Percentiles rank a stretch among this genome's conserved stretches.
phyloP scores from a whole-genome alignment of 2,113 vertebrate species.

The Myanophis thanlyinensis region DNA sequence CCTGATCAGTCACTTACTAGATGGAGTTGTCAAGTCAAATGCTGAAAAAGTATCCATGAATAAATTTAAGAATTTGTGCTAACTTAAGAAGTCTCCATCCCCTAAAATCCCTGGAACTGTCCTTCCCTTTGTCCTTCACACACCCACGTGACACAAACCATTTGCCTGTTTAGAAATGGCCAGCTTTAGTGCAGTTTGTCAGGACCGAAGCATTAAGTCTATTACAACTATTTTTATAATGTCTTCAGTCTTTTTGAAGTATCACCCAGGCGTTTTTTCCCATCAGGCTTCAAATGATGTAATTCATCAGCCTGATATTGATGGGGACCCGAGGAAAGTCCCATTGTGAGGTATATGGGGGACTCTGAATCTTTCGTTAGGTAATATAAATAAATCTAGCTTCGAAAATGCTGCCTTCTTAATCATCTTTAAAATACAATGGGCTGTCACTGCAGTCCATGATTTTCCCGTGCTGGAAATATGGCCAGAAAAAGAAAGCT shows the following conservation, averaged over 20 bases:
- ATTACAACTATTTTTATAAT: conserved; percentile 6
- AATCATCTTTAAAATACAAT: conserved; percentile 4
- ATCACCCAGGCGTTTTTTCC: background rate
- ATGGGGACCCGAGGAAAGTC: background rate
- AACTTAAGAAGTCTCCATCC: background rate
- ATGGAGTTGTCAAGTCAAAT: background rate
- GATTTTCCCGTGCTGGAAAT: background rate
- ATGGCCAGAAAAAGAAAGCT: conserved; percentile 12
- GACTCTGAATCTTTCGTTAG: conserved; percentile 18
- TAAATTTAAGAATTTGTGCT: background rate
- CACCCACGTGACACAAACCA: background rate
- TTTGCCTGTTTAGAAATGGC: background rate
- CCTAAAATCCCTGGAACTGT: background rate
- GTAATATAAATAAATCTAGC: conserved; percentile 15
- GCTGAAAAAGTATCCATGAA: background rate
- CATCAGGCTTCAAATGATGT: background rate
- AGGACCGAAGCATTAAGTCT: conserved; percentile 20
- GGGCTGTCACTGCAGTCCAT: background rate
- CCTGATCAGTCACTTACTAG: background rate
- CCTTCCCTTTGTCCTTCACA: background rate
- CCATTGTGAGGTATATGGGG: background rate
- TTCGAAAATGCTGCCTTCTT: conserved; percentile 3
- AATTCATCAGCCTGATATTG: conserved; percentile 11
- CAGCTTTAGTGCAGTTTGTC: background rate
- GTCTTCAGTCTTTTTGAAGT: conserved; percentile 7